Conservation (phyloP, 2,888 invertebrate species). For the Pedicia rivosa region DNA sequence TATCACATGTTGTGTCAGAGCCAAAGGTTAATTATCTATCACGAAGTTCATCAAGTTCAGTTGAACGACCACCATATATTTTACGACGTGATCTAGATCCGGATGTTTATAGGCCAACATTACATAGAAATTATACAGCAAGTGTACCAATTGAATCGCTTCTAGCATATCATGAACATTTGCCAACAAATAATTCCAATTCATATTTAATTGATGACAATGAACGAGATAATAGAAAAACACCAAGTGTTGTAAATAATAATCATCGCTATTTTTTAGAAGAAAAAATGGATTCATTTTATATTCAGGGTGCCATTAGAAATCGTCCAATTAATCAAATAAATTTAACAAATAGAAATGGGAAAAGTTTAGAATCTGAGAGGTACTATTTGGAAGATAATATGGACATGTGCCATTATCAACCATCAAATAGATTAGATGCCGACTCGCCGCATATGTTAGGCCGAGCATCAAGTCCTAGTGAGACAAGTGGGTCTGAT, state of each 20-base stretch:
- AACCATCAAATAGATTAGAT: conserved; percentile 1
- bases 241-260: conserved; percentile 12
- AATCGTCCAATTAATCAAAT: conserved; percentile 11
- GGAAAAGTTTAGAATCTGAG: too few relatives aligned
- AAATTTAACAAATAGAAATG: too few relatives aligned
- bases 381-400: conserved; percentile 27
- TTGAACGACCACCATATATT: conserved; percentile 16
- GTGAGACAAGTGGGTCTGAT: conserved; percentile 31
- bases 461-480: conserved; percentile 27
- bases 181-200: background rate
- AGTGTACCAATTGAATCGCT: conserved; percentile 18
- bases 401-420: conserved; percentile 12
- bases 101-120: conserved; percentile 9
- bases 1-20: conserved; percentile 11
- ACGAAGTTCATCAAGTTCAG: conserved; percentile 22
- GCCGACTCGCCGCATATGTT: conserved; percentile 13
- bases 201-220: conserved; percentile 4
- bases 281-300: conserved; percentile 29
- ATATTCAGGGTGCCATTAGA: conserved; percentile 26
- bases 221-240: conserved; percentile 8
- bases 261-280: conserved; percentile 25
- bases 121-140: conserved; percentile 23
- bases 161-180: conserved; percentile 19
- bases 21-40: conserved; percentile 20
- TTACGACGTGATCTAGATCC: conserved; percentile 8